Evolutionary conservation across 2,888 invertebrate species (phyloP).

Genomic region (Habroteleia sp.): DNA sequence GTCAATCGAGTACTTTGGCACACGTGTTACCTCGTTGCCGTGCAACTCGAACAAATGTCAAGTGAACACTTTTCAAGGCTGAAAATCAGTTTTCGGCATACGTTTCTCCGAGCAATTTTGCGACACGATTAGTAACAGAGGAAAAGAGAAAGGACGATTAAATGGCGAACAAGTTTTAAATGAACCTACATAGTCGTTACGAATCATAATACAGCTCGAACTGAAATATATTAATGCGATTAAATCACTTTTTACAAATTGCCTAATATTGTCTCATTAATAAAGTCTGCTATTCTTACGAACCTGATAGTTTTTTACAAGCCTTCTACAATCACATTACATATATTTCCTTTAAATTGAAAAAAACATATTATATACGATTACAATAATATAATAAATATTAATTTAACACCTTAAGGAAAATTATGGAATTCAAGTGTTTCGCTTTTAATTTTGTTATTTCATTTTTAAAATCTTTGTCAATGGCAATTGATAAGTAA

Average conservation of each 20-base stretch:
- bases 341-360: too few relatives aligned
- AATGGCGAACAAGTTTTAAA: conserved; percentile 35
- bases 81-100: conserved; percentile 54
- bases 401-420: too few relatives aligned
- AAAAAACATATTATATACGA: too few relatives aligned
- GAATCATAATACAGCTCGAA: conserved; percentile 1
- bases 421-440: too few relatives aligned
- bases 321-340: too few relatives aligned
- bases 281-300: too few relatives aligned
- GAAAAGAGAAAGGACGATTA: conserved; percentile 49
- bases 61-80: conserved; percentile 58
- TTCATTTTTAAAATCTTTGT: too few relatives aligned
- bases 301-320: too few relatives aligned
- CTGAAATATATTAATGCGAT: conserved; percentile 22
- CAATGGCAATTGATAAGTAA: too few relatives aligned
- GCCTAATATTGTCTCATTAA: conserved; percentile 21
- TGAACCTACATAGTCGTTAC: background rate
- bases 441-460: too few relatives aligned
- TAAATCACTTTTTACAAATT: conserved; percentile 21
- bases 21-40: conserved; percentile 53
- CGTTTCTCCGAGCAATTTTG: conserved; percentile 65
- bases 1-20: conserved; percentile 52
- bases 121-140: conserved; percentile 69
- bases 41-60: conserved; percentile 58
- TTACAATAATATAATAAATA: too few relatives aligned